phyloP scores from a whole-genome alignment of 1,140 invertebrate species.

The Drosophila ohnishii region DNA sequence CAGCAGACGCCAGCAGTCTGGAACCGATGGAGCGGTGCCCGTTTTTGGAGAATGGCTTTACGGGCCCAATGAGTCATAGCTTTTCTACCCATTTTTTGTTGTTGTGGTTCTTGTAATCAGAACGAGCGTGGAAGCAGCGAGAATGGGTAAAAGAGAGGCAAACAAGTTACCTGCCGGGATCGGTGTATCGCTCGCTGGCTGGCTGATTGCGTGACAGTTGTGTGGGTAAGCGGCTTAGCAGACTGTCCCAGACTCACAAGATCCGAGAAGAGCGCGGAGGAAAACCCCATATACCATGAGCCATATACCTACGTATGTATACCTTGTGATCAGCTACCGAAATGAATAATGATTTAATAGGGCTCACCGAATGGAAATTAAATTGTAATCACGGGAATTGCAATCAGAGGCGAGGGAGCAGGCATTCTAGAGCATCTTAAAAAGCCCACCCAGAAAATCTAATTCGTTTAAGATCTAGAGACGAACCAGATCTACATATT shows the following conservation, averaged over 20 bases:
- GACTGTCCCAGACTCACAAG: conserved; percentile 48
- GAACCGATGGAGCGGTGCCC: conserved; percentile 44
- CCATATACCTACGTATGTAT: conserved; percentile 8
- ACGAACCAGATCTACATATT: neutral
- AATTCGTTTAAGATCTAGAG: conserved; percentile 8
- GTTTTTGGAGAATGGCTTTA: conserved; percentile 57
- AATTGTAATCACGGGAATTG: conserved; percentile 59
- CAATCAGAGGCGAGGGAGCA: conserved; percentile 44
- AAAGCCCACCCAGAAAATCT: conserved; percentile 54
- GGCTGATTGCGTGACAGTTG: conserved; percentile 69
- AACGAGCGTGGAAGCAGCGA: conserved; percentile 60
- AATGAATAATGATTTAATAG: conserved; percentile 69
- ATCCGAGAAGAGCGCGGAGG: conserved; percentile 18
- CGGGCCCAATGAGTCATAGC: conserved; percentile 59
- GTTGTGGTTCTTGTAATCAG: conserved; percentile 47
- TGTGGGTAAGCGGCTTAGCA: conserved; percentile 75
- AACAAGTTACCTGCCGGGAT: conserved; percentile 67
- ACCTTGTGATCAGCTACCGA: conserved; percentile 48
- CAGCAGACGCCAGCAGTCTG: conserved; percentile 62
- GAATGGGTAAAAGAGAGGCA: conserved; percentile 64
- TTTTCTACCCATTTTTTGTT: conserved; percentile 46
- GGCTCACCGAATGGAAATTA: conserved; percentile 52
- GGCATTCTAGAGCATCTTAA: conserved; percentile 16
- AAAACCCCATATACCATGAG: conserved; percentile 27
- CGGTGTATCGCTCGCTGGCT: conserved; percentile 32